These are phyloP conservation scores for Orthonevra nobilis DNA, from an alignment of 2,888 invertebrate species.

Conservation along the genomic window DNA sequence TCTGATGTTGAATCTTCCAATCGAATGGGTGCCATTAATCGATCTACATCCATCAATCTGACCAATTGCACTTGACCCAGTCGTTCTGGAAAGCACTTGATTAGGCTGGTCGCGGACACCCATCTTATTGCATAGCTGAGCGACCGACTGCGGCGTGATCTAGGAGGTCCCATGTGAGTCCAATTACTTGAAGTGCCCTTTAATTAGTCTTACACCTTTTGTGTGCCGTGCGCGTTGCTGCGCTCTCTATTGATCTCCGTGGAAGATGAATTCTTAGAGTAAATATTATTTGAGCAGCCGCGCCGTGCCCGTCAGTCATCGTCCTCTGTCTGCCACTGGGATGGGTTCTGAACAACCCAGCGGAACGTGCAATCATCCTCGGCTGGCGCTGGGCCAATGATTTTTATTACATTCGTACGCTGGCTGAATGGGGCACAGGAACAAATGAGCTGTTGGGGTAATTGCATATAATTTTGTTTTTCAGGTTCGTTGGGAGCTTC, in stretches of 20 bases:
- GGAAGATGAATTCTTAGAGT: slow-evolving; percentile 64
- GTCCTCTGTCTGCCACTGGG: slow-evolving; percentile 41
- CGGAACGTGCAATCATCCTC: slow-evolving; percentile 65
- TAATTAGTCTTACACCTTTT: slow-evolving; percentile 70
- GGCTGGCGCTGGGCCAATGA: slow-evolving; percentile 43
- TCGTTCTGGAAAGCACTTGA: slow-evolving; percentile 49
- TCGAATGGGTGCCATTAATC: slow-evolving; percentile 61
- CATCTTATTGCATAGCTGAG: slow-evolving; percentile 44
- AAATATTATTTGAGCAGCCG: slow-evolving; percentile 58
- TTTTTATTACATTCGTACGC: slow-evolving; percentile 31
- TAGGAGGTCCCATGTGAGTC: slow-evolving; percentile 62
- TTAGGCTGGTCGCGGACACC: slow-evolving; percentile 61
- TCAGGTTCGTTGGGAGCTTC: slow-evolving; percentile 64
- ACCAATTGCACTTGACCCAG: slow-evolving; percentile 57
- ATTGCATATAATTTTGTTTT: slow-evolving; percentile 70
- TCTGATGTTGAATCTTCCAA: slow-evolving; percentile 49
- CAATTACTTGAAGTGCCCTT: slow-evolving; percentile 68
- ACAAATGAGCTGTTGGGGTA: slow-evolving; percentile 70
- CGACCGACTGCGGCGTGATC: slow-evolving; percentile 44
- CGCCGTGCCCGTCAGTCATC: slow-evolving; percentile 20
- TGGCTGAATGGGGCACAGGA: slow-evolving; percentile 50
- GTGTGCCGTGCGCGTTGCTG: slow-evolving; percentile 26
- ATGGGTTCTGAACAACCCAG: slow-evolving; percentile 44
- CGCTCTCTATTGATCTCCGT: slow-evolving; percentile 54
- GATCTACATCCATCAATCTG: slow-evolving; percentile 64